Evolutionary conservation across 2,113 vertebrate species (phyloP).

Genomic region (Phrynosoma platyrhinos): DNA sequence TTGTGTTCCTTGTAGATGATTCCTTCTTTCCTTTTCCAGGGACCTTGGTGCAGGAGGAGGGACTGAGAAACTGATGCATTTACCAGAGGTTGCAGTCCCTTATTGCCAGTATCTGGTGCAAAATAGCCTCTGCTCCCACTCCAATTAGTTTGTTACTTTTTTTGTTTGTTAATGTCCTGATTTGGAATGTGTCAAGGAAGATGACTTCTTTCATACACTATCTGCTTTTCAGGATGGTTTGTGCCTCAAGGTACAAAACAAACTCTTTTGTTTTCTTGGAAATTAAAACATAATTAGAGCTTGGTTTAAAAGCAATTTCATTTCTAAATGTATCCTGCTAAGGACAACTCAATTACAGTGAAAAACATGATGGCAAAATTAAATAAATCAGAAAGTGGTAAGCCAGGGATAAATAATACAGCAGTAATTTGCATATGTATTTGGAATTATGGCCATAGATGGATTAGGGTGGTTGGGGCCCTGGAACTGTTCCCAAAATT

Average conservation of each 20-base stretch:
- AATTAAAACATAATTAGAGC: constrained; percentile 55
- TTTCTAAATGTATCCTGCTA: constrained; percentile 33
- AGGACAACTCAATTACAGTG: constrained; percentile 11
- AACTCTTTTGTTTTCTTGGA: constrained; percentile 54
- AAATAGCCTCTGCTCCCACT: no score
- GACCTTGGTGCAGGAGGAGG: no score
- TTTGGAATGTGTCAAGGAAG: constrained; percentile 51
- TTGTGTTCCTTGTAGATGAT: no score
- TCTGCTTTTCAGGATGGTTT: constrained; percentile 28
- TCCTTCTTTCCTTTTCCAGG: no score
- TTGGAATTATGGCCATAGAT: not conserved
- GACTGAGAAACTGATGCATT: no score
- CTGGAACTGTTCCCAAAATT: no score
- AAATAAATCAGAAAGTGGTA: not conserved
- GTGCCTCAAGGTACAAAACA: not conserved
- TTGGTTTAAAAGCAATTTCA: constrained; percentile 50
- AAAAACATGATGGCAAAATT: not conserved
- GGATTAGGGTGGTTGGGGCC: no score
- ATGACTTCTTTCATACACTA: constrained; percentile 40
- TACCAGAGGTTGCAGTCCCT: no score
- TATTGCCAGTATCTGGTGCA: no score
- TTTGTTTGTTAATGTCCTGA: not conserved
- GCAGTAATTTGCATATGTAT: not conserved
- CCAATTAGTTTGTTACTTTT: no score
- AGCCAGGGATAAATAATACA: constrained; percentile 2